Base-by-base conservation (phyloP, 2,113 vertebrate genomes). In the Macroglossus sobrinus region DNA sequence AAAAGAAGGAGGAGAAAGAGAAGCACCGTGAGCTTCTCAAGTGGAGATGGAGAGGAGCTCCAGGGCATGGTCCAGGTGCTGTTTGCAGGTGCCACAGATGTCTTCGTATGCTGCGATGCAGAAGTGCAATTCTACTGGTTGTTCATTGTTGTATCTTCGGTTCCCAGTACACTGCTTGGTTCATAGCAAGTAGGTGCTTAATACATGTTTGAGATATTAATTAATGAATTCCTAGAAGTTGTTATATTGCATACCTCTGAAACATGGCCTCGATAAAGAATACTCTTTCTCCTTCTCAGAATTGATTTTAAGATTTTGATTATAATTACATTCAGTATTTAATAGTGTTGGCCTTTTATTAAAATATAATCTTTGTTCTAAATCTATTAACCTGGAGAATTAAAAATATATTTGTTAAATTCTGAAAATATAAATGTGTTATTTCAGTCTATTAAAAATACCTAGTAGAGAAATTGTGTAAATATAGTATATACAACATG, bases 381-480 rank as follows among this genome's bases (percentile, higher is more conserved):
- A 75, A 21, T 28, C 35, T 61, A 11, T 35, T 35, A 53, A 7
- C 19, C 30, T 47, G 12, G 45, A 74, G 24, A 87, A 68, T 74
- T 86, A 66, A 74, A 79, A 47, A 59, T 38, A 2, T 30, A 50
- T 38, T 90, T 74, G 13, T 86, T 59, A 28, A 91, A 35, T 75
- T 68, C 13, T 96, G 57, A 75, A 68, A 68, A 87, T 43, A 59
- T 8, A 2, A 5, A 21, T 71, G 3, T 68, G 5, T 18, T 35
- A 75, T 93, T 89, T 91, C 14, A 79, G 71, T 76, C 33, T 26
- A 45, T 59, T 19, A 93, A 93, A 74, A 93, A 88, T 40, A 21
- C 0, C 0, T 5, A 68, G 4, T 12, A 75, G 26, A 61, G 47
- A 78, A 84, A 43, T 33, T 61, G 15, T 86, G 1, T 21, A 26